Conservation (phyloP, 30 jellyfish, hydroid and myxozoan genomes). For the Euphysa ruthae region DNA sequence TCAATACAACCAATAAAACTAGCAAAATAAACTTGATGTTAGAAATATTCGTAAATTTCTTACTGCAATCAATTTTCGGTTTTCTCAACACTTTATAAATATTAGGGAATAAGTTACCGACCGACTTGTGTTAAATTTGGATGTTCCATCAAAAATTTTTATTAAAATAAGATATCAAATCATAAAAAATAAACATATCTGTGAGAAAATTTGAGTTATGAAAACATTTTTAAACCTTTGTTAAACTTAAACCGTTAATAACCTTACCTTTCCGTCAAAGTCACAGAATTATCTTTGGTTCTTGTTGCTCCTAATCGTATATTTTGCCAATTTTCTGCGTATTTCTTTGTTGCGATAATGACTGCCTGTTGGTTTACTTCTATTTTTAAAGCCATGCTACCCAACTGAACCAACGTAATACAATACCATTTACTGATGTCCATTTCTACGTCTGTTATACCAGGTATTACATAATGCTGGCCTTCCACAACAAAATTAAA, state of each 20-base stretch:
- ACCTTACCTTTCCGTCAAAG: too few relatives aligned
- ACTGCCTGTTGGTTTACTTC: neutral
- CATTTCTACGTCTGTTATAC: neutral
- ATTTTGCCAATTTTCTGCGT: neutral
- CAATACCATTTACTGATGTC: neutral
- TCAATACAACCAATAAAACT: conserved; percentile 4
- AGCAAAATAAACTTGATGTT: neutral
- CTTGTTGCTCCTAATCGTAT: neutral
- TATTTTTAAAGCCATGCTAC: neutral
- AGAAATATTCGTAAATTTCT: neutral
- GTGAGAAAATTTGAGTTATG: too few relatives aligned
- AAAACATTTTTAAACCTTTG: too few relatives aligned
- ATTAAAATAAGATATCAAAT: too few relatives aligned
- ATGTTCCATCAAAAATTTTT: too few relatives aligned
- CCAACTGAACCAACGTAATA: neutral
- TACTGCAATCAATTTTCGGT: too few relatives aligned
- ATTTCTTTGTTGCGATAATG: neutral
- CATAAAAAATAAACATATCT: too few relatives aligned
- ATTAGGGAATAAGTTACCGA: too few relatives aligned
- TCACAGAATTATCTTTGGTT: too few relatives aligned
- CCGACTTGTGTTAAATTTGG: too few relatives aligned
- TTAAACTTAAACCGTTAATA: too few relatives aligned
- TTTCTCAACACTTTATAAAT: too few relatives aligned
- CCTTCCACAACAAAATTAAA: neutral
- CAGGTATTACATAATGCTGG: neutral